A percentile compares a stretch with the other conserved stretches of the same genome.
These are phyloP conservation scores for Molanna angustata DNA, from an alignment of 2,888 invertebrate genomes.

Conservation along the genomic window DNA sequence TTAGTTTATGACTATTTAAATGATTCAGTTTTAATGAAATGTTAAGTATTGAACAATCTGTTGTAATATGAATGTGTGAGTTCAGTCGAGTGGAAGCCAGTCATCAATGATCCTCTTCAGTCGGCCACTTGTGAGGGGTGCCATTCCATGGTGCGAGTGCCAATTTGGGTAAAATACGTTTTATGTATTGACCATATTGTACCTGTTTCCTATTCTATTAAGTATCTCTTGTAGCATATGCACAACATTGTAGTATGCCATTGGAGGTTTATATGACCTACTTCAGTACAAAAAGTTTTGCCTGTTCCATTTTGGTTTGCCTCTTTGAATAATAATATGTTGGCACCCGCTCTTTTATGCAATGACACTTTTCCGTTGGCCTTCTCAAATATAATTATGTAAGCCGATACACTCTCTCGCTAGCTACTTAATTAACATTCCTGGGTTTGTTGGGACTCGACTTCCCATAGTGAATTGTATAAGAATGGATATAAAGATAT, in stretches of 20 bases:
- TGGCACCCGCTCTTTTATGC: neutral
- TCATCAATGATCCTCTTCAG: slow-evolving; percentile 1
- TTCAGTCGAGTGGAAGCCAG: slow-evolving; percentile 23
- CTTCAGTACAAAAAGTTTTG: neutral
- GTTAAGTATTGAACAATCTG: slow-evolving; percentile 33
- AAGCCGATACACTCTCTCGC: slow-evolving; percentile 5
- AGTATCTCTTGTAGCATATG: no score
- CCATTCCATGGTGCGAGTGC: neutral
- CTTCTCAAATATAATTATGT: neutral
- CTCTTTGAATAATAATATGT: neutral
- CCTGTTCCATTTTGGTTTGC: neutral
- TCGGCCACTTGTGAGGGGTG: slow-evolving; percentile 8
- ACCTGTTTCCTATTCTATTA: neutral
- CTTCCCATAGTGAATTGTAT: slow-evolving; percentile 31
- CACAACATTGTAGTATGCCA: neutral
- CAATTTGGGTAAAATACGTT: slow-evolving; percentile 11
- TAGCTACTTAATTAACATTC: slow-evolving; percentile 29
- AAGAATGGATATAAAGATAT: slow-evolving; percentile 27
- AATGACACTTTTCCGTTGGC: neutral
- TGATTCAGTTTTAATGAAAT: slow-evolving; percentile 27
- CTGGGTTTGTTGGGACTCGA: slow-evolving; percentile 26
- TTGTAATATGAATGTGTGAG: slow-evolving; percentile 31
- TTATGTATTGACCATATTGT: slow-evolving; percentile 6
- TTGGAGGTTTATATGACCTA: no score
- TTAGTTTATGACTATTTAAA: slow-evolving; percentile 25